Evolutionary conservation across 2,888 invertebrate species (phyloP).

Genomic region (Ennomos erosarius): DNA sequence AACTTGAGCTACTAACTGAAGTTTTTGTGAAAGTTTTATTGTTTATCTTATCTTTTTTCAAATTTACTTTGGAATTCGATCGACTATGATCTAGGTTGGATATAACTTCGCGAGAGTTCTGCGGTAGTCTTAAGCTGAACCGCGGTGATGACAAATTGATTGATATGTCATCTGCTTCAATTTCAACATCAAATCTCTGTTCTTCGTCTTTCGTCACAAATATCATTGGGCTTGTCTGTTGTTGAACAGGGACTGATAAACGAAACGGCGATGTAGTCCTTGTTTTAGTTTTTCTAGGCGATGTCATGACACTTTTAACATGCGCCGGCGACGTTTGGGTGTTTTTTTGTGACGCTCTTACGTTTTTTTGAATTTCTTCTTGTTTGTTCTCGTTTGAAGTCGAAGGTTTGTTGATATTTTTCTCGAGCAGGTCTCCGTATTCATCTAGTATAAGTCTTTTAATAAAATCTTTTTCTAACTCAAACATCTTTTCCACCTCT

Average conservation of each 20-base stretch:
- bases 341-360: slow-evolving; percentile 65
- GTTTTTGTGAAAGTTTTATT: slow-evolving; percentile 44
- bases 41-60: slow-evolving; percentile 30
- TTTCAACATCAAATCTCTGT: slow-evolving; percentile 48
- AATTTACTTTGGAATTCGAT: slow-evolving; percentile 36
- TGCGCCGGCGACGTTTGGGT: slow-evolving; percentile 80
- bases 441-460: slow-evolving; percentile 75
- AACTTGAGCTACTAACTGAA: slow-evolving; percentile 63
- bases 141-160: slow-evolving; percentile 76
- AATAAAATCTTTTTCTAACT: slow-evolving; percentile 77
- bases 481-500: slow-evolving; percentile 72
- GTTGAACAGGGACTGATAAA: slow-evolving; percentile 57
- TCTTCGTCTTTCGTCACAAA: slow-evolving; percentile 53
- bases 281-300: slow-evolving; percentile 73
- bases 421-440: slow-evolving; percentile 72
- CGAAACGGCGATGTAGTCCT: slow-evolving; percentile 75
- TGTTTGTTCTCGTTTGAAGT: slow-evolving; percentile 55
- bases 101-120: slow-evolving; percentile 65
- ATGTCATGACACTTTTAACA: slow-evolving; percentile 77
- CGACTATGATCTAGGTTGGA: slow-evolving; percentile 56
- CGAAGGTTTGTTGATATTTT: slow-evolving; percentile 69
- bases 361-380: slow-evolving; percentile 53
- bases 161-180: slow-evolving; percentile 66
- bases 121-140: slow-evolving; percentile 73
- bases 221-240: slow-evolving; percentile 70